Base-by-base conservation (phyloP, 1,140 invertebrate genomes). In the Trialeurodes vaporariorum region DNA sequence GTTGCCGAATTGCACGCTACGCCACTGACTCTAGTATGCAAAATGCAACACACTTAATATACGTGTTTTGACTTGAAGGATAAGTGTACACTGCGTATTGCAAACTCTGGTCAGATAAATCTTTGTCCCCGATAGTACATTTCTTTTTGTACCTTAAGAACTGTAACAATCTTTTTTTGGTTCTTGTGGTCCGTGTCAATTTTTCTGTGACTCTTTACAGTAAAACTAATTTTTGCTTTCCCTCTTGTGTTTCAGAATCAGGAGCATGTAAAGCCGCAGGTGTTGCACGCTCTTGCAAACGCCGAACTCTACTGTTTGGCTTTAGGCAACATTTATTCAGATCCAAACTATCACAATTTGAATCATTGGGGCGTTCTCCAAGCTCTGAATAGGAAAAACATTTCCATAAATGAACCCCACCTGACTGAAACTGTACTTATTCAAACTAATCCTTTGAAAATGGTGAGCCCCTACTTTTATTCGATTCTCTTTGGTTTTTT, bases 281-380 rank as follows among this genome's bases (percentile, higher is more conserved):
- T 98, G 71, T 87, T 94, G 59, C 91, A 95, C 73, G 86, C 88
- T 26, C 81, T 99, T 72, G 92, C 93, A 69, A 97, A 92, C 82
- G 95, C 94, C 70, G 95, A 98, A 79, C 83, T 98, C 23, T 99
- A 98, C 82, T 96, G 94, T 79, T 83, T 94, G 78, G 94, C 94
- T 61, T 82, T 98, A 77, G 89, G 91, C 71, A 96, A 95, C 81
- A 94, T 98, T 79, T 98, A 98, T 80, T 92, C 92, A 63, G 95
- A 98, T 82, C 93, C 93, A 66, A 94, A 95, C 79, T 94, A 94
- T 79, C 89, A 94, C 81, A 93, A 92, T 81, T 85, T 96, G 69
- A 95, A 94, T 82, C 94, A 98, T 80, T 92, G 89, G 85, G 92
- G 92, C 74, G 92, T 96, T 72, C 83, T 95, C 73, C 93, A 96